These are phyloP conservation scores for Dromiciops gliroides DNA, from an alignment of 2,113 vertebrate genomes.

Conservation along the genomic window DNA sequence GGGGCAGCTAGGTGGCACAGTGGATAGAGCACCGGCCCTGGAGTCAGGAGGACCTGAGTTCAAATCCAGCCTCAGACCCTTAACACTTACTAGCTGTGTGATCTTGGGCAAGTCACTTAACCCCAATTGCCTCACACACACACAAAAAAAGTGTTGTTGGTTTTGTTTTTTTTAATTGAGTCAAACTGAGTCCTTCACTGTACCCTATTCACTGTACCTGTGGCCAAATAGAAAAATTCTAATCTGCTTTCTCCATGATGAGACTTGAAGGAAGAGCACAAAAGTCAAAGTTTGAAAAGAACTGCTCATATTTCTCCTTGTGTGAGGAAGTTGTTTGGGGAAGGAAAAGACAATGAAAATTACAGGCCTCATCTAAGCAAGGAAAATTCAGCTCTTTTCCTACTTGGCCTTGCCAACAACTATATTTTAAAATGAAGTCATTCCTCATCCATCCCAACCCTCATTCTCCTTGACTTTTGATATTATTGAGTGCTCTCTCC, in stretches of 20 bases:
- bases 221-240: not conserved
- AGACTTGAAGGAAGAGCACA: not conserved
- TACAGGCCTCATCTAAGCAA: not conserved
- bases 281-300: not conserved
- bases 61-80: too few species aligned
- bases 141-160: too few species aligned
- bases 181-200: not conserved
- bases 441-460: not conserved
- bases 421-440: not conserved
- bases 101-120: too few species aligned
- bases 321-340: not conserved
- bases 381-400: not conserved
- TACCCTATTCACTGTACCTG: not conserved
- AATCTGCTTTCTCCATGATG: not conserved
- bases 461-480: not conserved
- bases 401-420: not conserved
- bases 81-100: too few species aligned
- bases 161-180: not conserved
- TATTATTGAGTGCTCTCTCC: not conserved
- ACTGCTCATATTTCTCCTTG: not conserved
- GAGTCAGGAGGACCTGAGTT: too few species aligned
- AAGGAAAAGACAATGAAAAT: not conserved
- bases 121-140: too few species aligned
- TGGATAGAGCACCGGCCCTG: too few species aligned
- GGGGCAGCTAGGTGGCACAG: too few species aligned